These are phyloP conservation scores for Taeniopygia guttata DNA, from an alignment of 2,797 vertebrate genomes.

Conservation along the genomic window DNA sequence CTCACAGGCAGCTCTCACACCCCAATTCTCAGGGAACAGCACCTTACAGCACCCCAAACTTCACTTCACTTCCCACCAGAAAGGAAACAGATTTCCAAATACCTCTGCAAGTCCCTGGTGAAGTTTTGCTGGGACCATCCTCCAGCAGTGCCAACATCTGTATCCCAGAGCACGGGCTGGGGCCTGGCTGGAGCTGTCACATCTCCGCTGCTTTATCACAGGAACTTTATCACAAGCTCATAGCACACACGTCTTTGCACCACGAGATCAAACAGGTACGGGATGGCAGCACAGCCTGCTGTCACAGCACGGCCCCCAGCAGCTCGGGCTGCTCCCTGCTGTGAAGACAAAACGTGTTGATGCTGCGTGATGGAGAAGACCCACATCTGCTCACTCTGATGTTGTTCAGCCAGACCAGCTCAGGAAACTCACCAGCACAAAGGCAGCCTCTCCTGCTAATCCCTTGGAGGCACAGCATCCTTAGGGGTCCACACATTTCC, in stretches of 20 bases:
- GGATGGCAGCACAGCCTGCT: constrained; percentile 8
- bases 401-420: background rate
- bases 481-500: background rate
- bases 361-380: background rate
- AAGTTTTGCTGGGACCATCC: background rate
- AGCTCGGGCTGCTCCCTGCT: background rate
- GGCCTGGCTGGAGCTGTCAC: constrained; percentile 36
- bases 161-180: background rate
- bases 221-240: constrained; percentile 42
- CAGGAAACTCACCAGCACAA: background rate
- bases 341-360: background rate
- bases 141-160: constrained; percentile 8
- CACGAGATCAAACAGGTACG: constrained; percentile 34
- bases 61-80: background rate
- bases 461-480: background rate
- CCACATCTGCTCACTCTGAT: background rate
- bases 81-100: background rate
- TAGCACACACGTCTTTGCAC: constrained; percentile 38
- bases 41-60: background rate
- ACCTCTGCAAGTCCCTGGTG: background rate
- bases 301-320: background rate
- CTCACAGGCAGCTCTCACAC: background rate
- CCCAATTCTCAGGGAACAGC: background rate
- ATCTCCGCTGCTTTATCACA: constrained; percentile 35
- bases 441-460: background rate